Evolutionary conservation across 1,140 invertebrate species (phyloP).

Genomic region (Semibalanus balanoides): DNA sequence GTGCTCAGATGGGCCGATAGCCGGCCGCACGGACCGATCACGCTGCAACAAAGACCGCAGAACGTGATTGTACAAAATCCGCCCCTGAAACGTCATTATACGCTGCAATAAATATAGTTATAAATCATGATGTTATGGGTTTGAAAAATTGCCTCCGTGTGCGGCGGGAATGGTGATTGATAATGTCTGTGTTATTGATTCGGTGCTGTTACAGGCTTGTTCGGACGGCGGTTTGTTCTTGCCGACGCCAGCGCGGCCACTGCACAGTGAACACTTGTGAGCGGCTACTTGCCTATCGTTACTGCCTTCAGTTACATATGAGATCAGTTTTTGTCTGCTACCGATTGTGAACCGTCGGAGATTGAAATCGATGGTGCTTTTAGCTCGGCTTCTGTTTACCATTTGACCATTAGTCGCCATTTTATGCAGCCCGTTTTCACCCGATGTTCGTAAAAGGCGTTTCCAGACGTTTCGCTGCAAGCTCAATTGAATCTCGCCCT

Average conservation of each 20-base stretch:
- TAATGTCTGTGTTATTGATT: not conserved
- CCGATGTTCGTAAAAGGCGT: too few species aligned
- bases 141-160: not conserved
- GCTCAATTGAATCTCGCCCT: too few species aligned
- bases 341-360: too few species aligned
- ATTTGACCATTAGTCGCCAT: too few species aligned
- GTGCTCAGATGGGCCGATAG: not conserved
- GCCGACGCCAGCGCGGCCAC: not conserved
- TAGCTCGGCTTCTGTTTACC: too few species aligned
- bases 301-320: too few species aligned
- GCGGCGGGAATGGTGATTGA: not conserved
- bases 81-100: not conserved
- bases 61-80: not conserved
- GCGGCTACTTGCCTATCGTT: too few species aligned
- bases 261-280: not conserved
- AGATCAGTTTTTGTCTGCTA: too few species aligned
- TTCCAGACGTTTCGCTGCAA: too few species aligned
- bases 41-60: not conserved
- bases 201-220: not conserved
- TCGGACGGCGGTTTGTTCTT: not conserved
- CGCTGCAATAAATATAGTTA: not conserved
- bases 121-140: not conserved
- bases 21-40: not conserved
- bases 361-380: too few species aligned
- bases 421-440: too few species aligned